Evolutionary conservation across 2,113 vertebrate genomes (phyloP).

Genomic region (Lamprologus tigripictilis): DNA sequence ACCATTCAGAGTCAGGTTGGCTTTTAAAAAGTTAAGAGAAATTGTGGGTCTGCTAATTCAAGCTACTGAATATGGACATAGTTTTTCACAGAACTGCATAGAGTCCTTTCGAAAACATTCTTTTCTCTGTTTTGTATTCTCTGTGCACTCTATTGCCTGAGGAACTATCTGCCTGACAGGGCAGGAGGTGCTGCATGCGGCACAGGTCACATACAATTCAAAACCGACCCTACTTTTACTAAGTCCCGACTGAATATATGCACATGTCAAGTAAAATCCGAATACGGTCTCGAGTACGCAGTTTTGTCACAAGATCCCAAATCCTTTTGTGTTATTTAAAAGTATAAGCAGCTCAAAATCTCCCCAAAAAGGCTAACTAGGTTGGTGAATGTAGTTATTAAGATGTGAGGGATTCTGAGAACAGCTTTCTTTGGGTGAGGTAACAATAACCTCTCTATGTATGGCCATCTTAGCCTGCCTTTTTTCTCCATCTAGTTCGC

Average conservation of each 20-base stretch:
- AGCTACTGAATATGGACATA: not conserved
- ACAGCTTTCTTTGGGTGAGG: not conserved
- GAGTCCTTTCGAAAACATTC: not conserved
- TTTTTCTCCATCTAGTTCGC: not conserved
- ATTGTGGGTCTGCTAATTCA: not conserved
- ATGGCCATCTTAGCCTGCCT: not conserved
- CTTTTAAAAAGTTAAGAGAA: not conserved
- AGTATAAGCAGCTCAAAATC: not conserved
- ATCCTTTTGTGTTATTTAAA: not conserved
- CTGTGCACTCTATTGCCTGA: not conserved
- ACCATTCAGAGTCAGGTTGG: not conserved
- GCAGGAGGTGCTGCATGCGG: not conserved
- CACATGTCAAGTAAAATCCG: not conserved
- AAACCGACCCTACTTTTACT: not conserved
- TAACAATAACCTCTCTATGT: not conserved
- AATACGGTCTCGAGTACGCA: rapidly evolving
- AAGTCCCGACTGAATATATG: not conserved
- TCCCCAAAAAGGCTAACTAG: not conserved
- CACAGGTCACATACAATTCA: not conserved
- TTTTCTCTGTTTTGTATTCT: not conserved
- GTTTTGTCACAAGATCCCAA: not conserved
- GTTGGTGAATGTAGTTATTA: not conserved
- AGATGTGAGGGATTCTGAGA: not conserved
- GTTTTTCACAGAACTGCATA: not conserved
- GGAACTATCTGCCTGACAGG: not conserved